Percentiles rank a stretch among this genome's conserved stretches.
phyloP scores from a whole-genome alignment of 1,140 invertebrate species.

The Bombus soroeensis region DNA sequence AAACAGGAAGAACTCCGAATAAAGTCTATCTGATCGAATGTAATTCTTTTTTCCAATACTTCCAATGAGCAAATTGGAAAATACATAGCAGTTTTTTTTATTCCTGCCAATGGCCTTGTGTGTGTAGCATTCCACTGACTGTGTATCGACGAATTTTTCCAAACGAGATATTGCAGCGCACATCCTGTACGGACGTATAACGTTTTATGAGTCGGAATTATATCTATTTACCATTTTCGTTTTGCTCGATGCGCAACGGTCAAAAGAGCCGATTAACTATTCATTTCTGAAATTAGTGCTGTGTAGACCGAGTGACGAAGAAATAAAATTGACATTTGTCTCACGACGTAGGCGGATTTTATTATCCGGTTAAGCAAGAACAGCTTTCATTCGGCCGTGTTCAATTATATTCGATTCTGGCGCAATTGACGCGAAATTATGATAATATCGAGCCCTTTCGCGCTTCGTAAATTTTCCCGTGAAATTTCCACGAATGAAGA shows the following conservation, averaged over 20 bases:
- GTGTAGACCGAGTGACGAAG: background rate
- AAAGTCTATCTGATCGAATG: background rate
- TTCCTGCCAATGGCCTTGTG: background rate
- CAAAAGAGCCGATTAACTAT: slow-evolving; percentile 1
- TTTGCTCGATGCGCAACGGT: background rate
- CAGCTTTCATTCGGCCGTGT: background rate
- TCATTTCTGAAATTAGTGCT: background rate
- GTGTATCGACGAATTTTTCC: background rate
- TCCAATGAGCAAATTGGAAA: background rate
- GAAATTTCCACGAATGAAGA: background rate
- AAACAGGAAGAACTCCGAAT: no score
- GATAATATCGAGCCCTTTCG: background rate
- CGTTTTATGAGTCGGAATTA: background rate
- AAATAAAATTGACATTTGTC: slow-evolving; percentile 15
- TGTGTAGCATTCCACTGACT: background rate
- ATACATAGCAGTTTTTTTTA: background rate
- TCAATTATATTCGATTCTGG: background rate
- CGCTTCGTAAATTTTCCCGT: background rate
- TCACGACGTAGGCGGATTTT: background rate
- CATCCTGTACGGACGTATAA: no score
- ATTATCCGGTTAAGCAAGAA: background rate
- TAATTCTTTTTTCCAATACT: background rate
- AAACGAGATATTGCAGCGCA: background rate
- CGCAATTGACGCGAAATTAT: background rate
- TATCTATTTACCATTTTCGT: background rate